Percentiles rank a stretch among this genome's conserved stretches.
phyloP scores from a whole-genome alignment of 2,113 vertebrate species.

The Larimichthys crocea region DNA sequence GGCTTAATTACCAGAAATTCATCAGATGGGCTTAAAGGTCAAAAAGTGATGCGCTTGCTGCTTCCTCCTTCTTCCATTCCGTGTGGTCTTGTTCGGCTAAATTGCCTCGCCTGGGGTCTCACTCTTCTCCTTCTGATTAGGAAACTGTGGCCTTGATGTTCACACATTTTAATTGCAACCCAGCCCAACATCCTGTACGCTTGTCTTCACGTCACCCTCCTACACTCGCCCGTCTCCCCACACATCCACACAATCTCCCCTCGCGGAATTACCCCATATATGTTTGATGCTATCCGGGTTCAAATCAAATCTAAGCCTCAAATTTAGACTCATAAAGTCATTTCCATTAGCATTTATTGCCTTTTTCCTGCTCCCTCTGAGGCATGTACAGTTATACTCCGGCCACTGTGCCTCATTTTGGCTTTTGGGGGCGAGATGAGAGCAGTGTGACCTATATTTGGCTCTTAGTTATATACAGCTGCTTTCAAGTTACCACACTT shows the following conservation, averaged over 20 bases:
- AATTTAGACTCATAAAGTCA: conserved; percentile 70
- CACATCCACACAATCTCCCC: conserved; percentile 52
- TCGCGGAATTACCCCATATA: conserved; percentile 72
- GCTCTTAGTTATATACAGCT: conserved; percentile 21
- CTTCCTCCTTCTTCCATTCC: conserved; percentile 79
- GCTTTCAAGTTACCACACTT: conserved; percentile 38
- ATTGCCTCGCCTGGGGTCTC: conserved; percentile 87
- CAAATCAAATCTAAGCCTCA: conserved; percentile 77
- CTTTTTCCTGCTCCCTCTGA: conserved; percentile 50
- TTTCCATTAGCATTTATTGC: conserved; percentile 55
- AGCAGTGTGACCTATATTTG: conserved; percentile 47
- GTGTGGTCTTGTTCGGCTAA: conserved; percentile 83
- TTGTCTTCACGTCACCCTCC: conserved; percentile 56
- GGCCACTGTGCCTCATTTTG: conserved; percentile 43
- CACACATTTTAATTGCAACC: conserved; percentile 84
- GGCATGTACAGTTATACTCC: conserved; percentile 45
- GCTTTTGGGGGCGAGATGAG: not conserved
- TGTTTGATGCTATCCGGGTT: conserved; percentile 75
- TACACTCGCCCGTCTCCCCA: conserved; percentile 35
- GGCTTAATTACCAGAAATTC: conserved; percentile 90
- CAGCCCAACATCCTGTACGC: conserved; percentile 70
- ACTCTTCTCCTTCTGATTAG: conserved; percentile 84
- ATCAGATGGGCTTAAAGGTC: conserved; percentile 90
- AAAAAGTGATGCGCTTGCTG: conserved; percentile 85
- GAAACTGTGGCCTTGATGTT: conserved; percentile 84